Conservation (phyloP, 2,113 vertebrate genomes). For the Cathartes aura region DNA sequence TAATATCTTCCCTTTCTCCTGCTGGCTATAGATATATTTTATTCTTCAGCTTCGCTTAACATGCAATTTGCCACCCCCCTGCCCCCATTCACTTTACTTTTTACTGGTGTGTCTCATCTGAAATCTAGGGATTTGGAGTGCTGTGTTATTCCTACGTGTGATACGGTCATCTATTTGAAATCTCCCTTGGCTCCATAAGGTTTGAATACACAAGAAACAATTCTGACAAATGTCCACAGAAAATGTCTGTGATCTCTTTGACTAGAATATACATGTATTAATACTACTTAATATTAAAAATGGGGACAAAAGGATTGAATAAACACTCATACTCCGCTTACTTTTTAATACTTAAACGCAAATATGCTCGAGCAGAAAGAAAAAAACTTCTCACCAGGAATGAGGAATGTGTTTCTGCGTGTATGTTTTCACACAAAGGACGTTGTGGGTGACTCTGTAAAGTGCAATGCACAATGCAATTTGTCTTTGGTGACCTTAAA, state of each 20-base stretch:
- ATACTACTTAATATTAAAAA: background rate
- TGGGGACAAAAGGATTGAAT: background rate
- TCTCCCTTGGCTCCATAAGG: background rate
- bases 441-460: background rate
- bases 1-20: background rate
- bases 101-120: background rate
- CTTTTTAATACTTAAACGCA: background rate
- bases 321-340: background rate
- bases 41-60: background rate
- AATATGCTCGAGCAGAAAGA: background rate
- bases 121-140: background rate
- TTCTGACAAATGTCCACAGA: background rate
- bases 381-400: background rate
- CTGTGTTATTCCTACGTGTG: background rate
- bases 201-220: background rate
- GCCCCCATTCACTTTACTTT: background rate
- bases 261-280: background rate
- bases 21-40: background rate
- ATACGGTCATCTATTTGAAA: background rate
- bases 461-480: background rate
- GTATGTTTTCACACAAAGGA: background rate
- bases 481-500: background rate
- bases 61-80: fast-evolving
- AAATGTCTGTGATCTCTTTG: background rate
- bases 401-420: background rate